A percentile compares a stretch with the other conserved stretches of the same genome.
Conservation (phyloP, 2,888 invertebrate genomes). For the Hypolimnas misippus region DNA sequence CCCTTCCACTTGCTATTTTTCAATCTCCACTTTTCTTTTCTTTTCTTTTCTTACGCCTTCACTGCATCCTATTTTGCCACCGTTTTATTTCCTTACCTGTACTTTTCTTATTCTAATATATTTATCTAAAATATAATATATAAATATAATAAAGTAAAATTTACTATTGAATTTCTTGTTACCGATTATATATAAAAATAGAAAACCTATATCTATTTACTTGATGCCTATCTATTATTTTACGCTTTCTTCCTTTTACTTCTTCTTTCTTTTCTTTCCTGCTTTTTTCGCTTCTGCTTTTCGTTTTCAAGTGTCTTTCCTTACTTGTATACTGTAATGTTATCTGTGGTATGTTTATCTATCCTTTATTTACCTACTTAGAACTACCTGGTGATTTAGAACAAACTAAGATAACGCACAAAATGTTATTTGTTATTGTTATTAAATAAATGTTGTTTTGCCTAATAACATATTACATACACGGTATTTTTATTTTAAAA, state of each 20-base stretch:
- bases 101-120: no score
- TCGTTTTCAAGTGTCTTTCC: background rate
- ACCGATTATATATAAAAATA: no score
- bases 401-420: constrained; percentile 53
- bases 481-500: constrained; percentile 45
- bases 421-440: constrained; percentile 53
- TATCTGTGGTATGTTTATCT: background rate
- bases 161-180: no score
- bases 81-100: no score
- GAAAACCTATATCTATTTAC: no score
- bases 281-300: background rate
- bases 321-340: background rate
- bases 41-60: no score
- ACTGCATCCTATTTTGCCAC: no score
- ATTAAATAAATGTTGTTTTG: constrained; percentile 56
- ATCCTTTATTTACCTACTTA: background rate
- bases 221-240: no score
- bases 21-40: no score
- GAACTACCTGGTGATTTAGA: constrained; percentile 67
- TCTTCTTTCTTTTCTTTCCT: background rate
- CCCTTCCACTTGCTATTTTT: no score
- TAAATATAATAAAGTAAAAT: no score
- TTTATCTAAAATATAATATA: no score
- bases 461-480: constrained; percentile 20
- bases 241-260: background rate